These are phyloP conservation scores for Metopia argyrocephala DNA, from an alignment of 2,888 invertebrate species.

Conservation along the genomic window DNA sequence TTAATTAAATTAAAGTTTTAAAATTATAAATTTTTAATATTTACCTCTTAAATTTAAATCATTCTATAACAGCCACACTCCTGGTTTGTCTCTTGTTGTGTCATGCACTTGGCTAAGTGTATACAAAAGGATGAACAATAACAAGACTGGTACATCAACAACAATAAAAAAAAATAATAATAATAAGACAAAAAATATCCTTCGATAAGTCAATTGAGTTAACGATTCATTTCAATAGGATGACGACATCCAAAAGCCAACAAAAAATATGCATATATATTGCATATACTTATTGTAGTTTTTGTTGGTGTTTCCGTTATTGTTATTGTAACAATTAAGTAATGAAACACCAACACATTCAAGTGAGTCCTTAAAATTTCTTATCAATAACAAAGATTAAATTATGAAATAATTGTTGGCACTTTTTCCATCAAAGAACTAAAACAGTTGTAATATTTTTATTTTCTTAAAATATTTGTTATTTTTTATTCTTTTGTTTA, in stretches of 20 bases:
- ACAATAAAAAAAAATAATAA: background rate
- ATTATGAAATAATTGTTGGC: conserved; percentile 18
- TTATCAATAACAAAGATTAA: background rate
- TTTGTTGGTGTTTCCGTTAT: conserved; percentile 14
- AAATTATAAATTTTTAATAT: conserved; percentile 15
- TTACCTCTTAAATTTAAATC: conserved; percentile 23
- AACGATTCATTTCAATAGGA: conserved; percentile 27
- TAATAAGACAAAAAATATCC: conserved; percentile 8
- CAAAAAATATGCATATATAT: background rate
- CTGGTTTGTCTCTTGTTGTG: background rate
- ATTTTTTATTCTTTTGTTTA: background rate
- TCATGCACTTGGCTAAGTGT: background rate
- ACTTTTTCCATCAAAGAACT: background rate
- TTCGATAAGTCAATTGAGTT: conserved; percentile 21
- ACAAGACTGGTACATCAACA: conserved; percentile 1
- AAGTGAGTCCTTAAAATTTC: background rate
- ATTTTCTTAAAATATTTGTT: background rate
- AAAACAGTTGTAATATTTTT: background rate
- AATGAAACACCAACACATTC: conserved; percentile 32
- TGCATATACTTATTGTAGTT: background rate
- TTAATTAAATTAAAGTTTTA: background rate
- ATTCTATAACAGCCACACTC: conserved; percentile 2
- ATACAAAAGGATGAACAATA: background rate
- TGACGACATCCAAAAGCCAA: conserved; percentile 39
- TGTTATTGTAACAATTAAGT: conserved; percentile 4